Evolutionary conservation across 2,888 invertebrate species (phyloP), one percentile per base, ranked within the genome.

Genomic region (Chironomus riparius): DNA sequence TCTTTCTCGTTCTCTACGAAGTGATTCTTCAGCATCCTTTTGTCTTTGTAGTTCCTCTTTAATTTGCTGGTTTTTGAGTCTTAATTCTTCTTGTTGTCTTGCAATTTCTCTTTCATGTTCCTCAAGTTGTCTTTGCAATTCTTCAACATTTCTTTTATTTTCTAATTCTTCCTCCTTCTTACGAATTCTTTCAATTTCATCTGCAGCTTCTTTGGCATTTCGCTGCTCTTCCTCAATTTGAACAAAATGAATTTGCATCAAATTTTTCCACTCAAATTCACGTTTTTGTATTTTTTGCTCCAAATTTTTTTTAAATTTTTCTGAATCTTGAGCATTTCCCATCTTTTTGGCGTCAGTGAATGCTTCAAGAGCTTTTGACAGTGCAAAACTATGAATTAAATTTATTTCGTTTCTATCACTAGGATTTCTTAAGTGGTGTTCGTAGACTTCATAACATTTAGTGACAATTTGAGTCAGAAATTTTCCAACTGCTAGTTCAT

Each of bases 211-310:
- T 56, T 18, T 0, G 13, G n/a, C 18, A 5, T 18, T 56, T 5
- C 18, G 15, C 2, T 56, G 13, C 6, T 56, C 56, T 4, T 56
- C 56, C 1, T 56, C 56, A 18, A 56, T 18, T 18, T 56, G 15
- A 18, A 18, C 12, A 15, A 72, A 22, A 13, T 50, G 28, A 38
- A 38, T 21, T 61, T 62, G 3, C 61, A 12, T 18, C 15, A 62
- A 22, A 72, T 61, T 56, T 24, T 21, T n/a, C 72, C 72, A 72
- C 38, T 72, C 72, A 38, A 13, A 12, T 28, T 61, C 50, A 24
- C n/a, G 15, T n/a, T 62, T 62, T 5, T 15, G n/a, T 1, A 72
- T 72, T 61, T 61, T 21, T 47, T 24, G 56, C 24, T 38, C 18
- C 3, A 71, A 21, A 15, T n/a, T 10, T n/a, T 21, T 5, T 62